Evolutionary conservation across 2,113 vertebrate species (phyloP), one percentile per base, ranked within the genome.

Genomic region (Rutilus rutilus): DNA sequence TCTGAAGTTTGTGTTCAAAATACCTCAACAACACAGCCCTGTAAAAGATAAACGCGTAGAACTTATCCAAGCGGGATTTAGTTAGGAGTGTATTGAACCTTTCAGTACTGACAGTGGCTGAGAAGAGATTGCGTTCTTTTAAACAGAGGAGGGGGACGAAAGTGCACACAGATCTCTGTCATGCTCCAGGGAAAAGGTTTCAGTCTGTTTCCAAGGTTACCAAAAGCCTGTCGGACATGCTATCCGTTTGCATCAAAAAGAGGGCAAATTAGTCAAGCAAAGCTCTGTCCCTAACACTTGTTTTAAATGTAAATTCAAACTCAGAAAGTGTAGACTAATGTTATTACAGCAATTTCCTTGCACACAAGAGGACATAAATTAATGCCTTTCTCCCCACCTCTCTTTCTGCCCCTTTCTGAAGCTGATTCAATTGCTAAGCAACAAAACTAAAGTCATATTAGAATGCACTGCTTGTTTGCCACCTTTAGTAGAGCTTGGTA

Each of bases 391-490:
- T 86, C 89, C 80, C 77, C 27, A 27, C 81, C 71, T 62, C 77
- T 89, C 42, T 78, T 76, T 85, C 87, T 21, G 50, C 80, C 87
- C 30, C 17, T 36, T 69, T 47, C 85, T 90, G 91, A 94, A 93
- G 92, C 92, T 93, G 93, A 93, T 87, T 82, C 90, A 91, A 95
- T 95, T 85, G 90, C 95, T 95, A 94, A 96, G 95, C 94, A 96
- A 96, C 95, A 17, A 92, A 91, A 84, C 92, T 89, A 77, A 90
- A 92, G 92, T 93, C 94, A 94, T 94, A 95, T 95, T 96, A 96
- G 96, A 94, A 96, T 96, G 93, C 95, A 93, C 90, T 89, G 93
- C 94, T 95, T 97, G 95, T 96, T 96, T 96, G 94, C 95, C 93
- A 94, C 95, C 94, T 96, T 95, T 95, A 95, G 94, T 94, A 93